Conservation (phyloP, 2,888 invertebrate species). For the Drosophila percnosoma region DNA sequence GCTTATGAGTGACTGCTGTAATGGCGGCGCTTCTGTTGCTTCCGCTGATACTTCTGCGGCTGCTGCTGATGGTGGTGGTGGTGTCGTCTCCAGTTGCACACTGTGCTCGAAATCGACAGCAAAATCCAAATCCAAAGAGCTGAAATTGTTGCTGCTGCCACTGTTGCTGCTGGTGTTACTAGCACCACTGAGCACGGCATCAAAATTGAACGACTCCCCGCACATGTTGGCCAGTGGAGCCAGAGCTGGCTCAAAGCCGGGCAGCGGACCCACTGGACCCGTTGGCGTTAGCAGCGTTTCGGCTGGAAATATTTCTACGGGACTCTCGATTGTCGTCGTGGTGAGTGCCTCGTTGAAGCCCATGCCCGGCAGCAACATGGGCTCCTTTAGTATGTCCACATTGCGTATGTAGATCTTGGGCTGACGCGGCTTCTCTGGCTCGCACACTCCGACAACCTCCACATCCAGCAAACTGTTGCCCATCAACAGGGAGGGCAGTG, state of each 20-base stretch:
- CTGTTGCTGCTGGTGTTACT: constrained; percentile 28
- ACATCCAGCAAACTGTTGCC: constrained; percentile 37
- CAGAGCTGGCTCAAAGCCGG: constrained; percentile 60
- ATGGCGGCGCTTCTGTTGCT: neutral
- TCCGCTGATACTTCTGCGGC: constrained; percentile 27
- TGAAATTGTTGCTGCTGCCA: constrained; percentile 50
- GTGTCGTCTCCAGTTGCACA: constrained; percentile 61
- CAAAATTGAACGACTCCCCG: constrained; percentile 62
- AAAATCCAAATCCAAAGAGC: constrained; percentile 67
- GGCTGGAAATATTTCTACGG: constrained; percentile 45
- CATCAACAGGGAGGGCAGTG: constrained; percentile 27
- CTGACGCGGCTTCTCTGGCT: constrained; percentile 71
- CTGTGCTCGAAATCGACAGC: constrained; percentile 59
- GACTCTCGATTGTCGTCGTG: constrained; percentile 2
- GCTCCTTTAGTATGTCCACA: constrained; percentile 84
- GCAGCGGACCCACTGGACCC: constrained; percentile 40
- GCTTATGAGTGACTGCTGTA: constrained; percentile 3
- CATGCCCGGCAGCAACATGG: constrained; percentile 76
- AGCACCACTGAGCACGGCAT: constrained; percentile 51
- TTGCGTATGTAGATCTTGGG: constrained; percentile 85
- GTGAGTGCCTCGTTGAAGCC: constrained; percentile 39
- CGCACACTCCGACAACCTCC: constrained; percentile 30
- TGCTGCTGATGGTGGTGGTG: constrained; percentile 39
- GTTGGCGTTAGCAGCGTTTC: constrained; percentile 60
- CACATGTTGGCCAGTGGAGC: constrained; percentile 60